Evolutionary conservation across 2,113 vertebrate species (phyloP), one percentile per base, ranked within the genome.

Genomic region (Terrapene triunguis): DNA sequence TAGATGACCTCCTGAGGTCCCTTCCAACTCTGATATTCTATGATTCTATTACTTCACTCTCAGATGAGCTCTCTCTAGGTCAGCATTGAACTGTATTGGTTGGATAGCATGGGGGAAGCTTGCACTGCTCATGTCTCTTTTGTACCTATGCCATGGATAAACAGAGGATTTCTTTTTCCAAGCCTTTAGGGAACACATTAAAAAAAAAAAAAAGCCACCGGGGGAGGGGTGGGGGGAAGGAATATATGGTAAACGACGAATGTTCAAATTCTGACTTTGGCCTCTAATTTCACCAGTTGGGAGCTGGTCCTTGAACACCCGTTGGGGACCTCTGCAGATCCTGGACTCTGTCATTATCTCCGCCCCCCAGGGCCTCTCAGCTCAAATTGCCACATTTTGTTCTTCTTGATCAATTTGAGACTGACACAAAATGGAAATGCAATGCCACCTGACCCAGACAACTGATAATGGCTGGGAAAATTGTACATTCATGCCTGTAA

Each of bases 271-370:
- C 29, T 85, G 69, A 44, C 57, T 85, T 79, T 27, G 78, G 78
- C 57, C 47, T 80, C 47, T 83, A 10, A 38, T 53, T 65, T 93
- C 42, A 38, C 35, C 38, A 44, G 0, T 16, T 29, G 51, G 76
- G 65, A 82, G 27, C 35, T 89, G 69, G 76, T 83, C 86, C 84
- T 88, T 80, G 81, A 76, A 76, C 47, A 29, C 5, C 54, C 35
- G 1, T 3, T 42, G 25, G 25, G 16, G 65, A 76, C 13, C 51
- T 65, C 47, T 76, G 44, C 78, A 82, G 42, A 42, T 91, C 76
- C 83, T 94, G 81, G 51, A 22, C 55, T 85, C 54, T 89, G n/a
- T 89, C 50, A 38, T 82, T 82, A 42, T 89, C 53, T 1, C 25
- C 8, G 8, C 3, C 5, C 14, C 59, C 1, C 1, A 8, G 17